Evolutionary conservation across 64 coral and sea anemone species (phyloP), one percentile per base, ranked within the genome.

Genomic region (Montipora cactus): DNA sequence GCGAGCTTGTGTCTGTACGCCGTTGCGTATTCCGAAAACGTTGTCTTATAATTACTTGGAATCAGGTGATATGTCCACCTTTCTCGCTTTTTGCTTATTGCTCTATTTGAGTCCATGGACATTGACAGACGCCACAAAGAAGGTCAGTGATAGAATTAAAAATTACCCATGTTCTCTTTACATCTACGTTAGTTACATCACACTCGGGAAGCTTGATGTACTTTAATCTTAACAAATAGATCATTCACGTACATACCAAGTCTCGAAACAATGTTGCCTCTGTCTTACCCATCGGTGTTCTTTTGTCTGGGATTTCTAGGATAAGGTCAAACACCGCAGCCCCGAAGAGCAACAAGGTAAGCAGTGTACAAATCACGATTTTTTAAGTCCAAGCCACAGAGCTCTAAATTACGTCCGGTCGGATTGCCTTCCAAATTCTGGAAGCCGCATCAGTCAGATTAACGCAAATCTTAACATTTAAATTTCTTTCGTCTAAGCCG

Each of bases 331-430:
- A 21, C 45, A 86, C 67, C 64, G 8, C 45, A 86, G 37, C 61
- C 61, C 82, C 18, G 82, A 70, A 49, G 64, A 86, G 45, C 70
- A 71, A 48, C 82, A 86, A 86, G 82, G 82, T 86, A 50, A 86
- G 82, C 22, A 16, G 7, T 44, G 37, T 67, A 5, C 15, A 23
- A 59, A 44, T 84, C 61, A 10, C 81, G 9, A 64, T 44, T 21
- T 59, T 59, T 82, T 82, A 11, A 8, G 61, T 13, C 21, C 53
- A 62, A 68, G 18, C 23, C 37, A 47, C 4, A 20, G 8, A 46
- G 23, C 74, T 45, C 5, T 25, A 80, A 80, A 57, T 21, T 80
- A 5, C 76, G 10, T 82, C 58, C 47, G 15, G 71, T 86, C 47
- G 82, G 82, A 86, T 86, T 86, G 62, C 49, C 5, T 46, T 10